phyloP scores from a whole-genome alignment of 2,888 invertebrate genomes.

The Pyrochroa serraticornis region DNA sequence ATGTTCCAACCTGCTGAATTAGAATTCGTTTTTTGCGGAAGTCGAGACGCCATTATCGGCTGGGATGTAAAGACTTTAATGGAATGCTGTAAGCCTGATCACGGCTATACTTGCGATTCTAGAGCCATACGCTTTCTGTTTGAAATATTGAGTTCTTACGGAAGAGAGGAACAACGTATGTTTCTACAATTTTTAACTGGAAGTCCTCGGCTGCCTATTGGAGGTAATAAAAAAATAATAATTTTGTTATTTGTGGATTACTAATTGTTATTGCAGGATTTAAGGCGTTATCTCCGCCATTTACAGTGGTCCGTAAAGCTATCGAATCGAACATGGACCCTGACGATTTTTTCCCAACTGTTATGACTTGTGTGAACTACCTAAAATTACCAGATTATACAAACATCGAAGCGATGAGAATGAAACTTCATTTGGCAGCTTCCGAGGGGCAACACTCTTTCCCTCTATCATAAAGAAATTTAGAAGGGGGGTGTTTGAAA shows the following conservation, averaged over 20 bases:
- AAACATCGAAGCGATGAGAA: slow-evolving; percentile 89
- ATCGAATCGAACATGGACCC: slow-evolving; percentile 91
- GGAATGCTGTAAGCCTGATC: slow-evolving; percentile 96
- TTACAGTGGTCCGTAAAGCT: slow-evolving; percentile 97
- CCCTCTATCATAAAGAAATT: slow-evolving; percentile 83
- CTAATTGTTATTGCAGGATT: slow-evolving; percentile 68
- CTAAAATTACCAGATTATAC: slow-evolving; percentile 99
- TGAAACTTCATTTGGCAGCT: slow-evolving; percentile 88
- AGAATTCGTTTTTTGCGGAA: slow-evolving; percentile 88
- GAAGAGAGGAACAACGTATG: slow-evolving; percentile 86
- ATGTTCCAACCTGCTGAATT: slow-evolving; percentile 97
- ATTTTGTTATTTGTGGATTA: too few relatives aligned
- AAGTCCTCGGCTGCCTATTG: slow-evolving; percentile 96
- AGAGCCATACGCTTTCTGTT: slow-evolving; percentile 92
- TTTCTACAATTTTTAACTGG: slow-evolving; percentile 99
- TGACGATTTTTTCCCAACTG: slow-evolving; percentile 97
- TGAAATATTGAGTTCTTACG: slow-evolving; percentile 89
- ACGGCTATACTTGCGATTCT: slow-evolving; percentile 96
- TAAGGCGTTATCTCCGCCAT: slow-evolving; percentile 90
- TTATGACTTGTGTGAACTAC: slow-evolving; percentile 99
- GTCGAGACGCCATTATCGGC: slow-evolving; percentile 64
- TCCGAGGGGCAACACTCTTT: slow-evolving; percentile 98
- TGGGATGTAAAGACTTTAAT: slow-evolving; percentile 90
- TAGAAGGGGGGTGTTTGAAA: slow-evolving; percentile 29
- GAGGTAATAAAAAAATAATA: too few relatives aligned